Conservation (phyloP, 2,797 vertebrate species). For the Mustela erminea region DNA sequence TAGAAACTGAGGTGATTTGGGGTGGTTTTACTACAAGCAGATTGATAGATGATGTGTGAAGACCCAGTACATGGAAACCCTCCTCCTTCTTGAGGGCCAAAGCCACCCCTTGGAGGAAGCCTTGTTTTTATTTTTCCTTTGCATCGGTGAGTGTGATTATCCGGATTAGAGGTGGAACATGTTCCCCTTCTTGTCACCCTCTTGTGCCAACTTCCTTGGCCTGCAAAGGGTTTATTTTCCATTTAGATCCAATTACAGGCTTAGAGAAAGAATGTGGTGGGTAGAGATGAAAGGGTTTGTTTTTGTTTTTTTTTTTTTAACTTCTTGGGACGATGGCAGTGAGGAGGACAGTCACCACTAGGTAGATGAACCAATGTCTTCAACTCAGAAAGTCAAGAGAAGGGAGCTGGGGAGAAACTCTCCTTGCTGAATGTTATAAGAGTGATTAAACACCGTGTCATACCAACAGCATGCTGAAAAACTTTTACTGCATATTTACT, state of each 20-base stretch:
- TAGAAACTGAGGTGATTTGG: not conserved
- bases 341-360: not conserved
- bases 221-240: slow-evolving; percentile 71
- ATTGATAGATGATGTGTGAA: not conserved
- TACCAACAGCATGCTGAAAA: slow-evolving; percentile 10
- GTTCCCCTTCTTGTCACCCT: slow-evolving; percentile 57
- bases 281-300: slow-evolving; percentile 75
- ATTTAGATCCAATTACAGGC: slow-evolving; percentile 79
- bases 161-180: slow-evolving; percentile 68
- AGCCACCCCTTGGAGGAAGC: not conserved
- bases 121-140: slow-evolving; percentile 67
- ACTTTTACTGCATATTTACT: slow-evolving; percentile 71
- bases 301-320: not conserved
- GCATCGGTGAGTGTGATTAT: slow-evolving; percentile 50
- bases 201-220: slow-evolving; percentile 68
- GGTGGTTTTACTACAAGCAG: not conserved
- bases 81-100: not conserved
- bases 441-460: not conserved
- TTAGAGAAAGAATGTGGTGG: slow-evolving; percentile 76
- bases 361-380: slow-evolving; percentile 9
- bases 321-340: slow-evolving; percentile 52
- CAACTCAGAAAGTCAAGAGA: not conserved
- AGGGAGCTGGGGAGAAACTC: not conserved
- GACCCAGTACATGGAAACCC: not conserved
- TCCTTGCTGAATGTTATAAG: not conserved